Conservation (phyloP, 35 echinoderm and acorn worm genomes). For the Amphiura filiformis region DNA sequence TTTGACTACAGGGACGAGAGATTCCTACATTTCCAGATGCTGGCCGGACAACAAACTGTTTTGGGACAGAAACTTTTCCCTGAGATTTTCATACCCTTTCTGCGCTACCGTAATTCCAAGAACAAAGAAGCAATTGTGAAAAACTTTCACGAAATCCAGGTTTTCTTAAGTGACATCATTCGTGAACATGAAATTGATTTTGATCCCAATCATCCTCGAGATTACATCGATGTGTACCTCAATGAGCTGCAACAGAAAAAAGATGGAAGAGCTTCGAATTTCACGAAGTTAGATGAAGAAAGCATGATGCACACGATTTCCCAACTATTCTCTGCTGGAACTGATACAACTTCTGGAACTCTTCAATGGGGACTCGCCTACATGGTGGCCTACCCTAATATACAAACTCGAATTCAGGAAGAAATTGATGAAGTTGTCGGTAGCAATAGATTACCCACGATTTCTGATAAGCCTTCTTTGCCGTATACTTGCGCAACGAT, state of each 20-base stretch:
- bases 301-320: constrained; percentile 39
- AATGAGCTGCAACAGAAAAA: constrained; percentile 34
- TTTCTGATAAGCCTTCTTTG: constrained; percentile 41
- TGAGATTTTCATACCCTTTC: constrained; percentile 17
- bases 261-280: neutral
- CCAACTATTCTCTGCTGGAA: constrained; percentile 63
- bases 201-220: constrained; percentile 11
- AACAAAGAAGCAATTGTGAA: neutral
- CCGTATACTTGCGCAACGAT: constrained; percentile 56
- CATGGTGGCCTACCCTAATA: constrained; percentile 54
- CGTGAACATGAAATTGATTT: constrained; percentile 38
- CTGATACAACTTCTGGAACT: constrained; percentile 61
- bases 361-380: constrained; percentile 50
- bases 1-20: constrained; percentile 30
- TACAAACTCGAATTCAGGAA: constrained; percentile 35
- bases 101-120: constrained; percentile 2
- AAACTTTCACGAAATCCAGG: neutral
- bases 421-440: constrained; percentile 71
- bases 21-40: constrained; percentile 14
- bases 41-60: constrained; percentile 8
- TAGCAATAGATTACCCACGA: constrained; percentile 31
- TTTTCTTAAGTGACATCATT: constrained; percentile 25
- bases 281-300: neutral
- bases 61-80: neutral
- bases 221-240: constrained; percentile 59